Base-by-base conservation (phyloP, 2,797 vertebrate species). In the Lutjanus campechanus region DNA sequence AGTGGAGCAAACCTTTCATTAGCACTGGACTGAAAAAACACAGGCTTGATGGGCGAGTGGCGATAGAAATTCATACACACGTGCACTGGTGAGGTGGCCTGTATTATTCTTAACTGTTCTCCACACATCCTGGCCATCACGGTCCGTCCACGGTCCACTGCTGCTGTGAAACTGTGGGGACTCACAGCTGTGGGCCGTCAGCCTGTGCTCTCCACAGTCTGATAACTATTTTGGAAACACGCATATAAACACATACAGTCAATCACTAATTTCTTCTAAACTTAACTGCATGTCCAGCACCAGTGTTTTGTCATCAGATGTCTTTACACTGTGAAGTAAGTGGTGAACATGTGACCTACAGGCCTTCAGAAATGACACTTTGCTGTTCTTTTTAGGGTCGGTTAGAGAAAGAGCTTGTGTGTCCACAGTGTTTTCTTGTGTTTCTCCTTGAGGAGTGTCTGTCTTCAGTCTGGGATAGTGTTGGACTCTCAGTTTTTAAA, bases 101-200 rank as follows among this genome's bases (percentile, higher is more conserved):
- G 56, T 81, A 62, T 91, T 86, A 69, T 90, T 87, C 77, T 74
- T 69, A n/a, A 70, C 78, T 77, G 67, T 82, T 82, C n/a, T 43
- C 56, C 59, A 46, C 86, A 85, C 83, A 89, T 92, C 89, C 78
- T 84, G 78, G 65, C 82, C 88, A 81, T 88, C 81, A 49, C 69
- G 82, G 84, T 76, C 76, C 56, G 12, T 85, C 75, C 85, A 91
- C 22, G 86, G 84, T 89, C 90, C 79, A 88, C 78, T 87, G 86
- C 75, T 71, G 68, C 77, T 89, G 74, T 73, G 84, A 88, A 73
- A 89, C 75, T 66, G 68, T 25, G 51, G 76, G 47, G 80, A 71
- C 73, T 83, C 75, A n/a, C 84, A 89, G 90, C 89, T 92, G 85
- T 49, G 73, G 79, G n/a, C 73, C 66, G 58, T 62, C 60, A 60